These are phyloP conservation scores for Hyphantria cunea DNA, from an alignment of 1,140 invertebrate species.

Conservation along the genomic window DNA sequence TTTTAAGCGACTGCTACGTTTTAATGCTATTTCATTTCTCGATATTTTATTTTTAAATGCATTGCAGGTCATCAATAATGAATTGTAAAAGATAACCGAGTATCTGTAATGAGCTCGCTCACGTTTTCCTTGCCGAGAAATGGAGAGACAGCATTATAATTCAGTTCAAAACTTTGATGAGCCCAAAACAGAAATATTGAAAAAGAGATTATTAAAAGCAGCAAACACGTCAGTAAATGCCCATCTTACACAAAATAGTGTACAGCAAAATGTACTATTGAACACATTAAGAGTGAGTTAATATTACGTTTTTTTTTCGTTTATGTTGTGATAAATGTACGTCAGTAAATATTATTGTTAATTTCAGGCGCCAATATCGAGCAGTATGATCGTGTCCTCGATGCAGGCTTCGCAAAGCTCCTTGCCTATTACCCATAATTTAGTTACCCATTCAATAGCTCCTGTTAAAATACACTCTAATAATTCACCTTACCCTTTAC, in stretches of 20 bases:
- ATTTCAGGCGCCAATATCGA: constrained; percentile 75
- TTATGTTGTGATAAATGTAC: constrained; percentile 24
- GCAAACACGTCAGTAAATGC: constrained; percentile 49
- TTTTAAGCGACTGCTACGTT: constrained; percentile 42
- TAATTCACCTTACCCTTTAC: constrained; percentile 66
- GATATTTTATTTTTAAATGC: constrained; percentile 76
- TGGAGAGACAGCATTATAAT: constrained; percentile 77
- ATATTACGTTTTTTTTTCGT: constrained; percentile 21
- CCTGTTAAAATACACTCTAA: constrained; percentile 72
- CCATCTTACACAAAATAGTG: constrained; percentile 60
- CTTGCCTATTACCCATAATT: constrained; percentile 68
- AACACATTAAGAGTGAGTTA: constrained; percentile 77
- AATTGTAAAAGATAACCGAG: constrained; percentile 68
- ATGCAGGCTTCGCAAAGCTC: constrained; percentile 74
- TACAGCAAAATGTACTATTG: constrained; percentile 75
- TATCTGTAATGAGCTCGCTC: constrained; percentile 69
- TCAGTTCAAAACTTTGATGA: constrained; percentile 80
- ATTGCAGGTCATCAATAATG: constrained; percentile 71
- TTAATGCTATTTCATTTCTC: constrained; percentile 61
- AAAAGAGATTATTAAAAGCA: constrained; percentile 77
- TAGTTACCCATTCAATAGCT: constrained; percentile 72
- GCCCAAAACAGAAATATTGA: constrained; percentile 77
- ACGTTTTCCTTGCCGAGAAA: constrained; percentile 63
- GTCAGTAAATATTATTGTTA: constrained; percentile 18
- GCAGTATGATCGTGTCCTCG: constrained; percentile 77